Percentiles rank a stretch among this genome's conserved stretches.
phyloP scores from a whole-genome alignment of 2,888 invertebrate genomes.

The Cosmia pyralina region DNA sequence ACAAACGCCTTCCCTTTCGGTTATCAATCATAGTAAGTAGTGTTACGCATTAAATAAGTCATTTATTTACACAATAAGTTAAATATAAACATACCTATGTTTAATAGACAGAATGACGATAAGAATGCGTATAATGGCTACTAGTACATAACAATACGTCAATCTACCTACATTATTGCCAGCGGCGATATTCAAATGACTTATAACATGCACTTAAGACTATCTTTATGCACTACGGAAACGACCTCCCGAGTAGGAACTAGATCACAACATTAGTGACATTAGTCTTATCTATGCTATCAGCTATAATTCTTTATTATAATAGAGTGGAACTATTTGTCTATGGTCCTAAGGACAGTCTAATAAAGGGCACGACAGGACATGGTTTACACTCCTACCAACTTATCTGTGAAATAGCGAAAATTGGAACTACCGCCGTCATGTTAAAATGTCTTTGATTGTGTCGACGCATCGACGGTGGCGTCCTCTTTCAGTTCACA shows the following conservation, averaged over 20 bases:
- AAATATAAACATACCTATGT: not conserved
- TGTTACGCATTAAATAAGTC: not conserved
- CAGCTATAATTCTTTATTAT: not conserved
- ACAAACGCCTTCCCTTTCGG: not conserved
- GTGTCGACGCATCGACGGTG: too few relatives aligned
- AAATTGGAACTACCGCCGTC: too few relatives aligned
- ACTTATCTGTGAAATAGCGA: too few relatives aligned
- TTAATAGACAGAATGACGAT: not conserved
- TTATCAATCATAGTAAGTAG: not conserved
- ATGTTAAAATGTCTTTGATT: too few relatives aligned
- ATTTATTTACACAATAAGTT: not conserved
- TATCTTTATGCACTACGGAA: slow-evolving; percentile 40
- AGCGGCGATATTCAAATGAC: slow-evolving; percentile 26
- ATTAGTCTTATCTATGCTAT: slow-evolving; percentile 12
- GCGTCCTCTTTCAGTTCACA: too few relatives aligned
- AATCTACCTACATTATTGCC: slow-evolving; percentile 15
- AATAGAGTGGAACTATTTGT: too few relatives aligned
- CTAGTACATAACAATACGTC: not conserved
- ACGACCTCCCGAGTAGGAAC: slow-evolving; percentile 39
- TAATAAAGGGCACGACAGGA: too few relatives aligned
- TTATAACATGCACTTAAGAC: not conserved
- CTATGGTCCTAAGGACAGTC: too few relatives aligned
- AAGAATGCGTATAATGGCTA: not conserved
- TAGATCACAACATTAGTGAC: slow-evolving; percentile 16
- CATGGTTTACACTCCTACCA: too few relatives aligned